phyloP scores from a whole-genome alignment of 2,113 vertebrate genomes.

The Chamaetylas fuelleborni region DNA sequence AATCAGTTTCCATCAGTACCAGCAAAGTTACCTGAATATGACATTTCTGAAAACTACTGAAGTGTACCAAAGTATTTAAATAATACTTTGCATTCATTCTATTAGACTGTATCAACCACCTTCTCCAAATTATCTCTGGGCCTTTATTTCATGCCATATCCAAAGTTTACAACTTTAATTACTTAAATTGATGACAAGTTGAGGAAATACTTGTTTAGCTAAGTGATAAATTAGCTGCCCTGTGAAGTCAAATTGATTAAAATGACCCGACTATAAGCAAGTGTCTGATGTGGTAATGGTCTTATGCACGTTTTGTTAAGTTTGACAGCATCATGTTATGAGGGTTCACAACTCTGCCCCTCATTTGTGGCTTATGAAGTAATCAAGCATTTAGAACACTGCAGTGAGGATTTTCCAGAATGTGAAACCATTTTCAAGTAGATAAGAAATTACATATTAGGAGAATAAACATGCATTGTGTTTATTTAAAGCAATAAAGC shows the following conservation, averaged over 20 bases:
- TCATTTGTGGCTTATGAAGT: constrained; percentile 29
- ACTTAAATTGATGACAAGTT: constrained; percentile 53
- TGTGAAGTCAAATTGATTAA: constrained; percentile 57
- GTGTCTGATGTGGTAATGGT: constrained; percentile 41
- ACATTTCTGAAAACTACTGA: constrained; percentile 14
- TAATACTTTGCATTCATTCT: neutral
- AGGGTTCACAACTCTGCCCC: constrained; percentile 46
- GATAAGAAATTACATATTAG: neutral
- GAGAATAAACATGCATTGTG: neutral
- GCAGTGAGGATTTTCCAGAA: neutral
- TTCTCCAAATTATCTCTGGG: constrained; percentile 25
- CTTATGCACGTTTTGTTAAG: constrained; percentile 42
- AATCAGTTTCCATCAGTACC: neutral
- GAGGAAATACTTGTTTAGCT: constrained; percentile 58
- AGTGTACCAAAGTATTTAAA: neutral
- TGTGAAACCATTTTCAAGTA: neutral
- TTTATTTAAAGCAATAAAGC: neutral
- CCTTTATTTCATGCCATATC: constrained; percentile 27
- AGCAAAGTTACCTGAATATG: neutral
- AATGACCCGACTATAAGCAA: constrained; percentile 45
- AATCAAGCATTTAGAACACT: constrained; percentile 20
- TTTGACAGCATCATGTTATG: constrained; percentile 50
- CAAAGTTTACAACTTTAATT: constrained; percentile 59
- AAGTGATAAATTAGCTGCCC: constrained; percentile 67
- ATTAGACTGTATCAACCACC: constrained; percentile 22